Percentiles rank a stretch among this genome's conserved stretches.
Conservation (phyloP, 1,140 invertebrate genomes). For the Diorhabda sublineata region DNA sequence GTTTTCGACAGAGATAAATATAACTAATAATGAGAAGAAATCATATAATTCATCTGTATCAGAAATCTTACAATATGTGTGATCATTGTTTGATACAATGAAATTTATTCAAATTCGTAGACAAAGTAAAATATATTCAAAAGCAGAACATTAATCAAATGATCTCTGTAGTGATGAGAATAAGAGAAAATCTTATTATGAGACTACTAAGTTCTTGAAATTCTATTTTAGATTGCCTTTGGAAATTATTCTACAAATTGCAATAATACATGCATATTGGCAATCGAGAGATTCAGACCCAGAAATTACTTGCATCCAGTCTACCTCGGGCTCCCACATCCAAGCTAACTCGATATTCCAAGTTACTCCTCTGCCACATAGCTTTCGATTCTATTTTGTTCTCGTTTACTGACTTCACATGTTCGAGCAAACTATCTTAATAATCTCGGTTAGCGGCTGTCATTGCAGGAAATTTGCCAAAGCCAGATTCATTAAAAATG, state of each 20-base stretch:
- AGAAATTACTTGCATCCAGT: conserved; percentile 16
- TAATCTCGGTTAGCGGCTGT: conserved; percentile 18
- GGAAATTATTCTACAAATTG: conserved; percentile 46
- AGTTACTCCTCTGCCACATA: conserved; percentile 19
- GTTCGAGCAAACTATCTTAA: conserved; percentile 22
- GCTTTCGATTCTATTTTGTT: conserved; percentile 23
- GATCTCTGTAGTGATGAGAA: conserved; percentile 9
- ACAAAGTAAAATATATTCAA: too few species aligned
- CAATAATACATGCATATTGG: conserved; percentile 47
- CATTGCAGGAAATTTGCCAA: conserved; percentile 17
- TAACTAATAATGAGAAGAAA: too few species aligned
- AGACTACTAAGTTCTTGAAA: conserved; percentile 15
- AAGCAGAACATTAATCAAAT: background rate
- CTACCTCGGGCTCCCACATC: conserved; percentile 11
- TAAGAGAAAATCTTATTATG: conserved; percentile 11
- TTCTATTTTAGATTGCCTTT: conserved; percentile 36
- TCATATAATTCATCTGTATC: too few species aligned
- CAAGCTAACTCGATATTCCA: conserved; percentile 18
- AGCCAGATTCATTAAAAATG: conserved; percentile 17
- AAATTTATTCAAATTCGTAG: too few species aligned
- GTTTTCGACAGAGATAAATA: too few species aligned
- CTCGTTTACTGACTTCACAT: conserved; percentile 20
- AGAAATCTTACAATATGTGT: too few species aligned
- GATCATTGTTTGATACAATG: too few species aligned
- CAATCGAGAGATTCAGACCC: conserved; percentile 34